Conservation (phyloP, 2,797 vertebrate species). For the Manis pentadactyla region DNA sequence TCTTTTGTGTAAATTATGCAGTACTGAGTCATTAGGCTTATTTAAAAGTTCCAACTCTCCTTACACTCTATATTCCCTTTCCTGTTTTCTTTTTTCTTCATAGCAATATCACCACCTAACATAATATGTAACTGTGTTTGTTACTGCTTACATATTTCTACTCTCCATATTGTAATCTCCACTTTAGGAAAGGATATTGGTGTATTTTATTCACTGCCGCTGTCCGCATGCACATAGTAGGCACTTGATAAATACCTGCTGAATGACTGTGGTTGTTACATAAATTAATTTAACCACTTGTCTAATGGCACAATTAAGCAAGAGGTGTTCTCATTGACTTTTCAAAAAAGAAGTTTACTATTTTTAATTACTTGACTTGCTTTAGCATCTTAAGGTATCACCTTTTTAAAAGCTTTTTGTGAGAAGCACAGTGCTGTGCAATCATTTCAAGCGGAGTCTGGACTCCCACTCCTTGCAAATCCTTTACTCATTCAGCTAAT, state of each 20-base stretch:
- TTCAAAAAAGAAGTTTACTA: background rate
- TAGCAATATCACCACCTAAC: background rate
- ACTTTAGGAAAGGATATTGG: background rate
- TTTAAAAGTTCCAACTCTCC: background rate
- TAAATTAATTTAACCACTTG: background rate
- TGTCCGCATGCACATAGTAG: background rate
- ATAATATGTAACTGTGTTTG: background rate
- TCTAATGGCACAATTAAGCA: background rate
- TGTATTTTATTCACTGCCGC: background rate
- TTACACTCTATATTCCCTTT: background rate
- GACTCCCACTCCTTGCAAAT: background rate
- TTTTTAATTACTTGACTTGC: constrained; percentile 5
- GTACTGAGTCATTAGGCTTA: background rate
- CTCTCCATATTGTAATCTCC: background rate
- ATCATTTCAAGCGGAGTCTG: background rate
- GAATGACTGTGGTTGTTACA: background rate
- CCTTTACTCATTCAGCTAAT: background rate
- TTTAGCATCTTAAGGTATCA: background rate
- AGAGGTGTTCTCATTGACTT: background rate
- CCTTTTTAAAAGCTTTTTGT: background rate
- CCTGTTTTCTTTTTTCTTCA: background rate
- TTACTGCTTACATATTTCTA: background rate
- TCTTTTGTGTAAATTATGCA: background rate
- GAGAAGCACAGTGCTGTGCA: background rate
- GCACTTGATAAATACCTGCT: background rate